Conservation (phyloP, 2,888 invertebrate genomes). For the Spilosoma lubricipeda region DNA sequence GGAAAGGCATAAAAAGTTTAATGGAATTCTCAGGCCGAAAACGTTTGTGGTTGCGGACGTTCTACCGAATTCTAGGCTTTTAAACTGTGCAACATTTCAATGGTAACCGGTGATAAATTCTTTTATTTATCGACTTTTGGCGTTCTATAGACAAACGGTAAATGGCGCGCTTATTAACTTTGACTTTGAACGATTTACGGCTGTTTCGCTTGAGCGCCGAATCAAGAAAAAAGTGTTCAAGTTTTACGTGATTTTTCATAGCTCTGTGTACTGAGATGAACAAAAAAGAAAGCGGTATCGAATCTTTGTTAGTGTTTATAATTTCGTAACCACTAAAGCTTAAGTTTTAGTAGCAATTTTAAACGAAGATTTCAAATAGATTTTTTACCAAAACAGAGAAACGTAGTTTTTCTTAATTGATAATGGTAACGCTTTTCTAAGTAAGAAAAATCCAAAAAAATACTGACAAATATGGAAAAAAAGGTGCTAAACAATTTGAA, state of each 20-base stretch:
- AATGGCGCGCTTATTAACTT: slow-evolving; percentile 8
- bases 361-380: neutral
- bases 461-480: neutral
- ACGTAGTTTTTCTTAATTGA: neutral
- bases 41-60: slow-evolving; percentile 36
- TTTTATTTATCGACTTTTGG: slow-evolving; percentile 9
- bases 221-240: slow-evolving; percentile 17
- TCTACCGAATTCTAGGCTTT: slow-evolving; percentile 32
- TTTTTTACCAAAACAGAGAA: neutral
- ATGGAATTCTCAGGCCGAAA: slow-evolving; percentile 38
- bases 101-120: slow-evolving; percentile 11
- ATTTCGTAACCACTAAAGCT: neutral
- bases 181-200: slow-evolving; percentile 6
- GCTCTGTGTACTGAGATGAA: neutral
- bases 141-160: slow-evolving; percentile 9
- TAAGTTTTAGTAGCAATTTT: neutral
- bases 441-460: neutral
- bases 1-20: slow-evolving; percentile 40
- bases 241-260: neutral
- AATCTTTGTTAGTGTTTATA: neutral
- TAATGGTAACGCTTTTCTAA: neutral
- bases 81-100: slow-evolving; percentile 26
- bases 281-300: neutral
- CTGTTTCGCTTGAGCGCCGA: slow-evolving; percentile 2
- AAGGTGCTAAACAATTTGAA: neutral